Conservation (phyloP, 2,113 vertebrate species). For the Accipiter cooperii region DNA sequence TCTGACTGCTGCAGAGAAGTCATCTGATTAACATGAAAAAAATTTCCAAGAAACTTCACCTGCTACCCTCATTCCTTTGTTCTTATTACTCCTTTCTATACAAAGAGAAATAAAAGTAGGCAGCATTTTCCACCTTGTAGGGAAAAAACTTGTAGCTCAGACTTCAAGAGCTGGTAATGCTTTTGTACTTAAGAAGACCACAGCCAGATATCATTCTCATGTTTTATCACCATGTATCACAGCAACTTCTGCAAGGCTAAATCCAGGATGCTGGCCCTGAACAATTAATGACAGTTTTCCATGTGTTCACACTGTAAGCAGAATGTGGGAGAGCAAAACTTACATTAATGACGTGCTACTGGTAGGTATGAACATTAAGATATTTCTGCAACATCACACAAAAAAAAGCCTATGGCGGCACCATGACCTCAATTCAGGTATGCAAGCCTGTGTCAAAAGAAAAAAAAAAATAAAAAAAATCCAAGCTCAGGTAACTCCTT, state of each 20-base stretch:
- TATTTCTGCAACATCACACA: background rate
- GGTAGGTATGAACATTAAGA: background rate
- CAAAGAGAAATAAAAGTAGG: background rate
- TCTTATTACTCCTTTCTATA: background rate
- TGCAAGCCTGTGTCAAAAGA: background rate
- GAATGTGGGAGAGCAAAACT: background rate
- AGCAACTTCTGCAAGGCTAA: background rate
- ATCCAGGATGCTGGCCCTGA: background rate
- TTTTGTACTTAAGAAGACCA: background rate
- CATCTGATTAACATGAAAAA: background rate
- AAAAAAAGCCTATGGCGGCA: fast-evolving
- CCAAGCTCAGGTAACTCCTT: background rate
- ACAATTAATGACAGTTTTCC: background rate
- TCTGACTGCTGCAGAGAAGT: background rate
- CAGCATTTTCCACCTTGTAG: background rate
- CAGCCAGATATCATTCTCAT: background rate
- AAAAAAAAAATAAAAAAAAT: background rate
- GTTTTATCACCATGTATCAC: background rate
- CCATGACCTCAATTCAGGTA: background rate
- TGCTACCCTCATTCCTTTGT: background rate
- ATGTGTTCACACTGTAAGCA: background rate
- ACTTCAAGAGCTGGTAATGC: background rate
- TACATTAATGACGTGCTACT: background rate
- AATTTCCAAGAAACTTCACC: background rate
- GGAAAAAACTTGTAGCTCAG: background rate